Evolutionary conservation across 2,797 vertebrate species (phyloP), one percentile per base, ranked within the genome.

Genomic region (Smutsia temminckii): DNA sequence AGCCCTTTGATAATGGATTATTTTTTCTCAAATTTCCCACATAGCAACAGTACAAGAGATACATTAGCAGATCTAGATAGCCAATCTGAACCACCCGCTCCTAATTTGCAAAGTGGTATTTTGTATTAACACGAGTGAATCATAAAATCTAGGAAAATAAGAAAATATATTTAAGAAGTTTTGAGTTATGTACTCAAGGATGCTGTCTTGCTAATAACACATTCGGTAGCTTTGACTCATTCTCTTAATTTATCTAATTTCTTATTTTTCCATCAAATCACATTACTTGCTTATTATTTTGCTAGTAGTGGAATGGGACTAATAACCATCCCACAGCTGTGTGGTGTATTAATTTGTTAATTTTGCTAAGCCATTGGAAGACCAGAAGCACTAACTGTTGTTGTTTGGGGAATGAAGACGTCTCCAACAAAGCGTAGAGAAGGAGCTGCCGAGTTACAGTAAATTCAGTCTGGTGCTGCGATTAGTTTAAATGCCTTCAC

Each of bases 401-500:
- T 69, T 95, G 57, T 80, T 77, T 92, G 49, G 92, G 92, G 63
- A 97, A 89, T 55, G 69, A 96, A 74, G 71, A 55, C 69, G 46
- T 97, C 72, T 92, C 42, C 53, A 91, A 49, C 63, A 95, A 95
- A 96, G 85, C 80, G 92, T 12, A 59, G 55, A 77, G 77, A 63
- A 91, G 66, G 75, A 79, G 32, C 21, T 72, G n/a, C 27, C 11
- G 29, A 83, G 18, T 93, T 80, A 63, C 74, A 97, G 79, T 96
- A 89, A 95, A 96, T 97, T 91, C 96, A 91, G 8, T 55, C 61
- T 93, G 87, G 94, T 88, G 49, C 32, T 84, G 25, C 97, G 74
- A 77, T 96, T 94, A 94, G 84, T 93, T 87, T 96, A 97, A 97
- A 93, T 93, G 96, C 85, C 77, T 97, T 87, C 74, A 46, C 55